Conservation (phyloP, 1,140 invertebrate genomes). For the Rhagoletis zephyria region DNA sequence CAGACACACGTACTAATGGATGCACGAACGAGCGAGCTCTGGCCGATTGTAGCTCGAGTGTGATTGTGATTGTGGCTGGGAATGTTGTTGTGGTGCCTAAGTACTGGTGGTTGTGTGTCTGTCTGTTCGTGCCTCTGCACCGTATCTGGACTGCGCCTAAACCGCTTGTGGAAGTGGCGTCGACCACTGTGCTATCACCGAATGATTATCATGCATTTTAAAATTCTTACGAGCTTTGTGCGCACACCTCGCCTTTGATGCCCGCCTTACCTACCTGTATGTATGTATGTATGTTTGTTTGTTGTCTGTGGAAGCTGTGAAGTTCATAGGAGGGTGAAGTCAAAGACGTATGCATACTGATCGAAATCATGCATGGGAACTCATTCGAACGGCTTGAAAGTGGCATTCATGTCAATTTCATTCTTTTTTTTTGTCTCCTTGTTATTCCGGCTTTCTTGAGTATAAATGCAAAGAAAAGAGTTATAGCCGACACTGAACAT, state of each 20-base stretch:
- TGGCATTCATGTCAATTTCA: slow-evolving; percentile 31
- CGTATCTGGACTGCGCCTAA: background rate
- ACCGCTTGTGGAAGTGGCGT: slow-evolving; percentile 60
- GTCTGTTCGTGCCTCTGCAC: background rate
- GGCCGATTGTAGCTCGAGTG: background rate
- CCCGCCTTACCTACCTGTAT: background rate
- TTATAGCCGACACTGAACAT: slow-evolving; percentile 42
- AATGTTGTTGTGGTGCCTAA: slow-evolving; percentile 7
- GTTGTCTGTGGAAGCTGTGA: slow-evolving; percentile 29
- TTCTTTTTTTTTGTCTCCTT: slow-evolving; percentile 22
- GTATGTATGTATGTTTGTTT: background rate
- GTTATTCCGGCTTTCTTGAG: slow-evolving; percentile 37
- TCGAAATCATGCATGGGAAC: slow-evolving; percentile 50
- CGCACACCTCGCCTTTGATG: slow-evolving; percentile 34
- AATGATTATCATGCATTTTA: slow-evolving; percentile 74
- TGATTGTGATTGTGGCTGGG: slow-evolving; percentile 23
- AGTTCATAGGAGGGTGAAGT: background rate
- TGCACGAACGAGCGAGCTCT: background rate
- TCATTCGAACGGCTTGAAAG: slow-evolving; percentile 24
- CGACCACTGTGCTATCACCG: slow-evolving; percentile 72
- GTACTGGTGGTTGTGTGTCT: background rate
- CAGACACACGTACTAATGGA: background rate
- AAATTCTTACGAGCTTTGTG: slow-evolving; percentile 72
- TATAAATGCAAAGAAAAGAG: slow-evolving; percentile 23
- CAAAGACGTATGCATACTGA: slow-evolving; percentile 8